phyloP scores from a whole-genome alignment of 2,797 vertebrate species.

The Antrozous pallidus region DNA sequence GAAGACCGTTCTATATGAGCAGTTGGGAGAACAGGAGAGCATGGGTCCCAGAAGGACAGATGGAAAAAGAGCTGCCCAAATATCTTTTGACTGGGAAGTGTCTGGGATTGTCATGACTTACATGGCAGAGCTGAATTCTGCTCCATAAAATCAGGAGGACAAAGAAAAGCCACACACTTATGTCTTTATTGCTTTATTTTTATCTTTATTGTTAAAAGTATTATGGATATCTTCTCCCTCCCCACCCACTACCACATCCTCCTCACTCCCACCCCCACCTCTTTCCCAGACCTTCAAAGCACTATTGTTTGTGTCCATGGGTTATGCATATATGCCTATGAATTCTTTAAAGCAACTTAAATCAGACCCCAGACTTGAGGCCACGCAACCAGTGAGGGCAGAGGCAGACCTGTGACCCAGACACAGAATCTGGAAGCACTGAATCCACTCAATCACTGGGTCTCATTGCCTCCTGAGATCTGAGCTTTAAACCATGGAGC shows the following conservation, averaged over 20 bases:
- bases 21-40: background rate
- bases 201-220: no score
- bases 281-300: no score
- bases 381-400: background rate
- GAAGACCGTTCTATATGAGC: background rate
- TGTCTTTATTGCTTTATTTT: background rate
- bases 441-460: rapidly evolving
- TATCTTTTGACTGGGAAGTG: background rate
- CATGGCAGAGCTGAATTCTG: background rate
- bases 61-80: background rate
- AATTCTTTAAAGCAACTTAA: background rate
- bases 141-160: background rate
- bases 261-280: no score
- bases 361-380: background rate
- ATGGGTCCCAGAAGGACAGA: background rate
- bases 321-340: no score
- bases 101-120: background rate
- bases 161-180: background rate
- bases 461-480: background rate
- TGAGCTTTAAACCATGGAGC: background rate
- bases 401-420: background rate
- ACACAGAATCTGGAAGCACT: background rate
- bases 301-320: no score
- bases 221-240: no score
- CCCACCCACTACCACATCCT: no score